Conservation (phyloP, 2,797 vertebrate genomes). For the Buphagus erythrorhynchus region DNA sequence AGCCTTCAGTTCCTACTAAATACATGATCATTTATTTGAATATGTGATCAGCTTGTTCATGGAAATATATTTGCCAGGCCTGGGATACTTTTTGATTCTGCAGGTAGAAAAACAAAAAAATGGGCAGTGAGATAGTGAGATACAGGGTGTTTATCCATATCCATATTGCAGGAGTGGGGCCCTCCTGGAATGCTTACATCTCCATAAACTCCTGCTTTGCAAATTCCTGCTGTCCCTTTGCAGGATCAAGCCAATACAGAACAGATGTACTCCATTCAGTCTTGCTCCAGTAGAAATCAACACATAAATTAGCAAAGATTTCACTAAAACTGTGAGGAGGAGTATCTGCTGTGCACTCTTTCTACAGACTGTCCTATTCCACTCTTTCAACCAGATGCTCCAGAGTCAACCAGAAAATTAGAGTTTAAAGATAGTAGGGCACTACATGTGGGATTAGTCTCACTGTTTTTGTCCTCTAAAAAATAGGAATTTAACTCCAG, state of each 20-base stretch:
- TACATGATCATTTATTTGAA: neutral
- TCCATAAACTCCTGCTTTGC: neutral
- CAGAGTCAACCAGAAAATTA: neutral
- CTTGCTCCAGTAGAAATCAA: neutral
- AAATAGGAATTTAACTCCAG: neutral
- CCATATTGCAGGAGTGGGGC: neutral
- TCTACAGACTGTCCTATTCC: neutral
- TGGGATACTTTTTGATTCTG: neutral
- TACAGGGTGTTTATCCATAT: neutral
- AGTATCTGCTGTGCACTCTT: neutral
- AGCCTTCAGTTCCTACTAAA: neutral
- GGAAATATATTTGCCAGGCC: neutral
- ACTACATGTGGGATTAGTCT: neutral
- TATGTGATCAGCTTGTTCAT: neutral
- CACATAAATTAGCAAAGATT: neutral
- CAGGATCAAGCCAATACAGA: neutral
- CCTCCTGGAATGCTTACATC: neutral
- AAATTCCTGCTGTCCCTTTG: neutral
- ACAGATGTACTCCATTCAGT: rapidly evolving
- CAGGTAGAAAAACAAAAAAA: neutral
- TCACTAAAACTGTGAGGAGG: neutral
- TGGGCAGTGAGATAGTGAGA: neutral
- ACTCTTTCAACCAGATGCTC: neutral
- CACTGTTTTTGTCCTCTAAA: neutral
- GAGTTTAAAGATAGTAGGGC: neutral